phyloP scores from a whole-genome alignment of 2,113 vertebrate genomes.

The Carettochelys insculpta region DNA sequence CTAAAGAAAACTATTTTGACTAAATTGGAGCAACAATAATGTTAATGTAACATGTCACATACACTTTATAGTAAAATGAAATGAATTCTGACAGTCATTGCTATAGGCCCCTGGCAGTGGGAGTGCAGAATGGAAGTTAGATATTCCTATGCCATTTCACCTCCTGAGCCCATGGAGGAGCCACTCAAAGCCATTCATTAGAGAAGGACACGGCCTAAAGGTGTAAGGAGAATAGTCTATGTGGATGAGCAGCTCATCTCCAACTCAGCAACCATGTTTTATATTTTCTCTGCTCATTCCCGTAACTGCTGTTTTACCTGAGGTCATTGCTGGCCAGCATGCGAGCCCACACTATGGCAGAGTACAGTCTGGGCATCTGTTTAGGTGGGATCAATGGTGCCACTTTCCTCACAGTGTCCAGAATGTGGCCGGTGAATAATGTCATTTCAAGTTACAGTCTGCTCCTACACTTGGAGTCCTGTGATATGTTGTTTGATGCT shows the following conservation, averaged over 20 bases:
- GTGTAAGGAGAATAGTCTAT: neutral
- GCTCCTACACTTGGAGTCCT: neutral
- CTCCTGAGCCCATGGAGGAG: neutral
- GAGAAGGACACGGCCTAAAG: neutral
- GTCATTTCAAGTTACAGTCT: neutral
- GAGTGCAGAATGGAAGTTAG: neutral
- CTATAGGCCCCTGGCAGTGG: neutral
- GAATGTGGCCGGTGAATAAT: neutral
- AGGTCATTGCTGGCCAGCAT: neutral
- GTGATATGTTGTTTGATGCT: neutral
- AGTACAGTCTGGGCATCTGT: neutral
- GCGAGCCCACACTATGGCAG: neutral
- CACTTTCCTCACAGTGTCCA: neutral
- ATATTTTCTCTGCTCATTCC: neutral
- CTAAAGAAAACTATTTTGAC: neutral
- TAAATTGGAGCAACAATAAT: neutral
- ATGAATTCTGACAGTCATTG: neutral
- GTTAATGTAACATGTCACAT: constrained; percentile 7
- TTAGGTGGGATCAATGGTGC: neutral
- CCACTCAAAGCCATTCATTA: neutral
- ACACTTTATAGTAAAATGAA: neutral
- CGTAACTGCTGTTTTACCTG: neutral
- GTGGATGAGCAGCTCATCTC: neutral
- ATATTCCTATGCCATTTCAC: neutral
- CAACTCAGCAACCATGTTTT: neutral